phyloP scores from a whole-genome alignment of 2,797 vertebrate genomes.

The Sciurus carolinensis region DNA sequence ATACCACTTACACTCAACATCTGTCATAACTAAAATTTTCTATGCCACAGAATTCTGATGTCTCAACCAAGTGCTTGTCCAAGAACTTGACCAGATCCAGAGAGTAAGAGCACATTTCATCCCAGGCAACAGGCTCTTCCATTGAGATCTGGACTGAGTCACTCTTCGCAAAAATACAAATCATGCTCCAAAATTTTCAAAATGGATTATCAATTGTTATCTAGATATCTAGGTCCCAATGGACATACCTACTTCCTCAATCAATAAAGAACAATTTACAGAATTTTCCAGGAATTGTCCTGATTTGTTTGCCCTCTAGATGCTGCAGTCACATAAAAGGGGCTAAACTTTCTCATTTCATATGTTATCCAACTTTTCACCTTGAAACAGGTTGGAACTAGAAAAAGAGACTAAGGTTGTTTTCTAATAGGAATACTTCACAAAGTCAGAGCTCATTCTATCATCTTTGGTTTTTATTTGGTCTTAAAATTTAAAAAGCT shows the following conservation, averaged over 20 bases:
- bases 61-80: neutral
- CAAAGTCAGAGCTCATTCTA: neutral
- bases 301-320: neutral
- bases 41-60: conserved; percentile 38
- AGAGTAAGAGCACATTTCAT: neutral
- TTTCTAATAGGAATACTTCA: conserved; percentile 33
- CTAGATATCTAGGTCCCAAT: neutral
- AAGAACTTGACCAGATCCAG: neutral
- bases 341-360: conserved; percentile 21
- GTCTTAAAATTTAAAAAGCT: conserved; percentile 51
- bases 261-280: neutral
- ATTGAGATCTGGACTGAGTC: neutral
- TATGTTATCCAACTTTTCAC: neutral
- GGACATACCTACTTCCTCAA: neutral
- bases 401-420: neutral
- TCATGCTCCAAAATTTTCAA: conserved; percentile 26
- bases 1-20: neutral
- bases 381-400: neutral
- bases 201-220: neutral
- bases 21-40: neutral
- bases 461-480: neutral
- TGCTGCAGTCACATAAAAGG: neutral
- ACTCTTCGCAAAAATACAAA: neutral
- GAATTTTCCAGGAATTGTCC: conserved; percentile 43
- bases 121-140: neutral